Conservation (phyloP, 1,140 invertebrate species). For the Armadillidium nasatum region DNA sequence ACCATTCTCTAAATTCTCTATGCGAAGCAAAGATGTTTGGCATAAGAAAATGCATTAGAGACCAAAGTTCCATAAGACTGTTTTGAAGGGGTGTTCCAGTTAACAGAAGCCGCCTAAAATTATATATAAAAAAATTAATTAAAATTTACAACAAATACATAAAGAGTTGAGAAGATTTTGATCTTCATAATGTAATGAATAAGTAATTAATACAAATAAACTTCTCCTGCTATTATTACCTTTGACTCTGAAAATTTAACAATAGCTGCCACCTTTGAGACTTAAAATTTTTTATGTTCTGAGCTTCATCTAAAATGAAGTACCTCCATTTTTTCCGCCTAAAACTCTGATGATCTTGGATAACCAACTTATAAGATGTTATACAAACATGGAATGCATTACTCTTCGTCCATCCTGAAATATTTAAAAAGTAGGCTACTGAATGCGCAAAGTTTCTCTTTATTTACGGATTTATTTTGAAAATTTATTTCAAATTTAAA, state of each 20-base stretch:
- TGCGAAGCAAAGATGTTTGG: conserved; percentile 98
- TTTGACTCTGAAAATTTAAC: conserved; percentile 91
- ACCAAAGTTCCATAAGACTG: conserved; percentile 99
- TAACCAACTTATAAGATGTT: conserved; percentile 97
- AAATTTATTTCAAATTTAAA: not conserved
- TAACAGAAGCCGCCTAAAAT: conserved; percentile 74
- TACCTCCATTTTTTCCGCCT: conserved; percentile 98
- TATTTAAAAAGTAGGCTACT: conserved; percentile 36
- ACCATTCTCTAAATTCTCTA: conserved; percentile 84
- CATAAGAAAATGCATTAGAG: conserved; percentile 99
- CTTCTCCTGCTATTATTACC: conserved; percentile 57
- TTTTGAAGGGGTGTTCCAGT: conserved; percentile 99
- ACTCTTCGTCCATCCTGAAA: conserved; percentile 91
- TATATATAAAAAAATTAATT: conserved; percentile 28
- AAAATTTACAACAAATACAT: not conserved
- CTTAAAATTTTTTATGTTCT: conserved; percentile 99
- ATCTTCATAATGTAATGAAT: not conserved
- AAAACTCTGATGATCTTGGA: conserved; percentile 98
- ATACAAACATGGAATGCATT: conserved; percentile 99
- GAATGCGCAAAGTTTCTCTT: not conserved
- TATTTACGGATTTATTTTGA: not conserved
- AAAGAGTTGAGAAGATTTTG: too few species aligned
- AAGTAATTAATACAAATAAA: conserved; percentile 34
- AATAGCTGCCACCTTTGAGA: conserved; percentile 97
- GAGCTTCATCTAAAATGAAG: conserved; percentile 97